These are phyloP conservation scores for Piprites chloris DNA, from an alignment of 2,113 vertebrate genomes.

Conservation along the genomic window DNA sequence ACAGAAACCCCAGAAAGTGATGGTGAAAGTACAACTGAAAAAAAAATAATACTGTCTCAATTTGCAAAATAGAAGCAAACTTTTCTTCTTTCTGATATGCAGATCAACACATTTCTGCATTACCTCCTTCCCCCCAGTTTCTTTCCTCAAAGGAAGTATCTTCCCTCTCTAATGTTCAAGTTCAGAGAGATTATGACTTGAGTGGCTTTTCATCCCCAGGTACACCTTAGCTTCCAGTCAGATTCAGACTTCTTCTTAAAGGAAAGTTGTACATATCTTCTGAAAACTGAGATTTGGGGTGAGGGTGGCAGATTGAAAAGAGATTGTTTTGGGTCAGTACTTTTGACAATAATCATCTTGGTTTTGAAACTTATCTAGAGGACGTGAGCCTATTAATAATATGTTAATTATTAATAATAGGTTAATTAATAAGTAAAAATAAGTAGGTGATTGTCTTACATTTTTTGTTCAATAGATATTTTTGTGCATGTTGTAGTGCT, in stretches of 20 bases:
- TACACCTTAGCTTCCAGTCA: not conserved
- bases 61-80: not conserved
- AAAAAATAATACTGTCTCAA: not conserved
- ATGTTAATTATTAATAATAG: no score
- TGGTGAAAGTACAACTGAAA: not conserved
- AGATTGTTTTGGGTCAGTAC: not conserved
- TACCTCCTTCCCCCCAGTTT: not conserved
- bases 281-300: not conserved
- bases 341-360: not conserved
- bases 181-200: not conserved
- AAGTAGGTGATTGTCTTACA: not conserved
- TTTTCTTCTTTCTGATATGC: not conserved
- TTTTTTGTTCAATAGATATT: not conserved
- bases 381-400: not conserved
- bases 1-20: not conserved
- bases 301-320: not conserved
- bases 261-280: not conserved
- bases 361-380: not conserved
- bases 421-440: no score
- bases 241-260: not conserved
- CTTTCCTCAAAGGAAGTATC: not conserved
- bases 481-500: not conserved
- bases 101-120: not conserved
- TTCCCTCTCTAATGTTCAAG: not conserved
- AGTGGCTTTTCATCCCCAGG: not conserved